Evolutionary conservation across 1,140 invertebrate genomes (phyloP).

Genomic region (Tetraneura akinire): DNA sequence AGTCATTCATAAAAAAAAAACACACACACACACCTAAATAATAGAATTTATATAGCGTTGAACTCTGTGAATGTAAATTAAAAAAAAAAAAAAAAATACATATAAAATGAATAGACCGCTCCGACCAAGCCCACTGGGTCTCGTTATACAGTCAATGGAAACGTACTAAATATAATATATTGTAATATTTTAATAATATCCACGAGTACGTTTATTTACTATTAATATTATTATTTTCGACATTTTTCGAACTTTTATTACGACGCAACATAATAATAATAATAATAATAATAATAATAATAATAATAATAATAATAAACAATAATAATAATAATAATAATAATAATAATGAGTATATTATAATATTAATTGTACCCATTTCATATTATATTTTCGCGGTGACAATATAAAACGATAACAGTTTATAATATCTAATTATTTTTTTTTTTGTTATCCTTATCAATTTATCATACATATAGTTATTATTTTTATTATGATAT

Average conservation of each 20-base stretch:
- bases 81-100: too few relatives aligned
- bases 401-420: too few relatives aligned
- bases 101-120: conserved; percentile 43
- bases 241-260: not conserved
- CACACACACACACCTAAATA: conserved; percentile 46
- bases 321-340: too few relatives aligned
- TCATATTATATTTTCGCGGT: too few relatives aligned
- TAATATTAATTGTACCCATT: too few relatives aligned
- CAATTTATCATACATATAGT: too few relatives aligned
- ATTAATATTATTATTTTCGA: not conserved
- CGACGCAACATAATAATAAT: not conserved
- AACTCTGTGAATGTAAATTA: conserved; percentile 18
- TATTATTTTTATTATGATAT: too few relatives aligned
- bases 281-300: too few relatives aligned
- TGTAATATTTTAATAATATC: not conserved
- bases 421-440: too few relatives aligned
- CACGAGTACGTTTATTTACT: conserved; percentile 18
- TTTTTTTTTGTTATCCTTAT: too few relatives aligned
- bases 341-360: too few relatives aligned
- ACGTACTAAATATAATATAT: not conserved
- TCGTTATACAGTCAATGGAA: not conserved
- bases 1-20: conserved; percentile 48
- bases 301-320: too few relatives aligned
- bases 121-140: conserved; percentile 40
- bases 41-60: conserved; percentile 12